Evolutionary conservation across 2,888 invertebrate species (phyloP).

Genomic region (Anoncus sp.): DNA sequence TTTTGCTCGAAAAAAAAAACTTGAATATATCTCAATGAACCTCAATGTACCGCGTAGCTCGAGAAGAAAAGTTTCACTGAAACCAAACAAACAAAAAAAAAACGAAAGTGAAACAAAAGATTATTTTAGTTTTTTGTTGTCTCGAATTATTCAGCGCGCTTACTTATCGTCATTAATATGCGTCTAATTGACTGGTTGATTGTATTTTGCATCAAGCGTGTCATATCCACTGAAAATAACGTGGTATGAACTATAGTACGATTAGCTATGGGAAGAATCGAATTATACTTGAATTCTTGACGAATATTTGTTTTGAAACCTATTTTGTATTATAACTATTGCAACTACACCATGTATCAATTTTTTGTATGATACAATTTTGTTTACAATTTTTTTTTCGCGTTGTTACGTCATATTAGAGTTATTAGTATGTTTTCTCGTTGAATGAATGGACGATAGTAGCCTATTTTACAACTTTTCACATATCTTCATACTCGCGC

Average conservation of each 20-base stretch:
- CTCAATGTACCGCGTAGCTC: background rate
- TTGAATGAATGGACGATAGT: background rate
- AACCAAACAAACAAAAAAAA: background rate
- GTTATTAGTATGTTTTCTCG: background rate
- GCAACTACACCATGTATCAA: background rate
- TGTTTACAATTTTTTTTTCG: background rate
- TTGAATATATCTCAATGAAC: background rate
- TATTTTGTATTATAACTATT: too few relatives aligned
- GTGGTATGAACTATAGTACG: background rate
- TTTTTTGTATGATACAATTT: background rate
- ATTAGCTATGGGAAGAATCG: background rate
- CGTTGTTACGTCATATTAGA: background rate
- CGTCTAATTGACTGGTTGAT: background rate
- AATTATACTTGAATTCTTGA: background rate
- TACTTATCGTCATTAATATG: background rate
- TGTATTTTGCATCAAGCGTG: background rate
- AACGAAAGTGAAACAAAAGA: background rate
- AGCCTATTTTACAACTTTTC: slow-evolving; percentile 7
- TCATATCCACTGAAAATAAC: background rate
- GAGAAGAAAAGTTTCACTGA: background rate
- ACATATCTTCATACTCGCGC: slow-evolving; percentile 6
- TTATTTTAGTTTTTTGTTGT: background rate
- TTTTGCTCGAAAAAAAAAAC: background rate
- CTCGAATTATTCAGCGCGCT: background rate
- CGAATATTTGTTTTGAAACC: background rate